Evolutionary conservation across 2,113 vertebrate species (phyloP), one percentile per base, ranked within the genome.

Genomic region (Sylvilagus bachmani): DNA sequence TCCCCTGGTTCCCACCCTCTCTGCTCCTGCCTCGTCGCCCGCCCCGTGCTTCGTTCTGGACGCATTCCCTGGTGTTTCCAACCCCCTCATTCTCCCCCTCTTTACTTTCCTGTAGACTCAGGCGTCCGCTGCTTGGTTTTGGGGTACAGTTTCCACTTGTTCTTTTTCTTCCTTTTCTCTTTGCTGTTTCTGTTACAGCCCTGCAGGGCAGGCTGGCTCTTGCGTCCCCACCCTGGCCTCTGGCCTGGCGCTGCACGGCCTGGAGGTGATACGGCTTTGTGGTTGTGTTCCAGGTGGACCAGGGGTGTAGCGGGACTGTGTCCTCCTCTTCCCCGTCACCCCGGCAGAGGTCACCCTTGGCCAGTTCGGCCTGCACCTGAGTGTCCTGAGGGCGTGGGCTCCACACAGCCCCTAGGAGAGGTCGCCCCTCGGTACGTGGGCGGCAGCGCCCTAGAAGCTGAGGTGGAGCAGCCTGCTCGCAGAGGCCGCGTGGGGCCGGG

Each of bases 401-500:
- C 29, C 0, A 44, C 44, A 44, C 44, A 44, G 44, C 44, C 44
- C 44, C 44, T 13, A n/a, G 88, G 17, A 53, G 77, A 6, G 0
- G 27, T 44, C 44, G 6, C 44, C 44, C 44, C 44, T 44, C 44
- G 44, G 44, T 44, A 6, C 44, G 6, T 44, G 44, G 44, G 44
- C 44, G 44, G 44, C 44, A 6, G 44, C 44, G 44, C 44, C 44
- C 44, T 0, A 1, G 82, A 55, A 19, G 55, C 5, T 31, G 27
- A 79, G 74, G 11, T 17, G 29, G 10, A 22, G 74, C 66, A 3
- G 2, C 58, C 22, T 6, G 2, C 4, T 36, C 12, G 10, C 53
- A 12, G 14, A 44, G 10, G n/a, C 25, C 0, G 4, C 0, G 0
- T 0, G 29, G 31, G 10, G 0, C 0, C 0, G 29, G 33, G 83